These are phyloP conservation scores for Ectemnius lituratus DNA, from an alignment of 2,888 invertebrate genomes.

Conservation along the genomic window DNA sequence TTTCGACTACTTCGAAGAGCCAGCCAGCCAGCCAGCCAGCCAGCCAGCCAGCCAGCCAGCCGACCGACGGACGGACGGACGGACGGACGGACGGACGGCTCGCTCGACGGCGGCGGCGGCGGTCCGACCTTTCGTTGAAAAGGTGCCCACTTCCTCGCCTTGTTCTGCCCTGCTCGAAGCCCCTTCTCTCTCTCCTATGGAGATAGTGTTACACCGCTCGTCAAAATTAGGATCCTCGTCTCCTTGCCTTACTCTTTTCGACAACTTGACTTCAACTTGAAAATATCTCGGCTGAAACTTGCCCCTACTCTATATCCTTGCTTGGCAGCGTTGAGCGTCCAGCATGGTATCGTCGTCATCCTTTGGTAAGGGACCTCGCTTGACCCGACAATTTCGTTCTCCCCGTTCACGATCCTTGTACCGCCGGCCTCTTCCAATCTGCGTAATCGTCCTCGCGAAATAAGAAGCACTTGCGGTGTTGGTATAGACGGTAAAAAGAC, in stretches of 20 bases:
- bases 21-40: too few relatives aligned
- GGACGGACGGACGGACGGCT: too few relatives aligned
- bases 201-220: too few relatives aligned
- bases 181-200: too few relatives aligned
- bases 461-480: conserved; percentile 53
- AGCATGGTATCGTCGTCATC: background rate
- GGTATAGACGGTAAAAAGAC: background rate
- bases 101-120: too few relatives aligned
- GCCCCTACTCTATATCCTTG: background rate
- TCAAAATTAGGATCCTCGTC: background rate
- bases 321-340: too few relatives aligned
- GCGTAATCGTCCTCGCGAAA: conserved; percentile 62
- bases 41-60: too few relatives aligned
- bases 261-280: background rate
- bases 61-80: background rate
- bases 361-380: background rate
- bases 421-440: conserved; percentile 59
- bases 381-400: conserved; percentile 50
- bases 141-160: too few relatives aligned
- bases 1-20: conserved; percentile 46
- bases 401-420: conserved; percentile 47
- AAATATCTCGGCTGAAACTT: background rate
- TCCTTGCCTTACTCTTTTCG: background rate
- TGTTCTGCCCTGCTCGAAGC: too few relatives aligned
- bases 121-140: too few relatives aligned